Conservation (phyloP, 1,140 invertebrate species). For the Drosophila suzukii region DNA sequence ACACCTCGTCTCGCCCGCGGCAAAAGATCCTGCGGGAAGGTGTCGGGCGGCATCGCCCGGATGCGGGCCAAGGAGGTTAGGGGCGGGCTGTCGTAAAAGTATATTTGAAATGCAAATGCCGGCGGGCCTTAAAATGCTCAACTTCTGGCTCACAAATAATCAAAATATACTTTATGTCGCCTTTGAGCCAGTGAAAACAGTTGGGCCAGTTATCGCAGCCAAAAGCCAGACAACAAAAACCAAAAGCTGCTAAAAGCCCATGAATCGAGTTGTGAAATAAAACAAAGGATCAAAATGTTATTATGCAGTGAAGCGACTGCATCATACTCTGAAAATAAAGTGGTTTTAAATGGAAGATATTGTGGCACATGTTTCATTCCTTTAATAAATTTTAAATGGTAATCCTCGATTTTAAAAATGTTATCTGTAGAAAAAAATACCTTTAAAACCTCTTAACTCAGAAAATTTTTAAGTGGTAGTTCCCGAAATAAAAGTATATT, state of each 20-base stretch:
- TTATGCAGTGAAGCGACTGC: conserved; percentile 7
- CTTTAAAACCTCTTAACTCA: too few species aligned
- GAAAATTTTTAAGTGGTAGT: too few species aligned
- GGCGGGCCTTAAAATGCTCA: conserved; percentile 59
- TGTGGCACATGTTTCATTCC: too few species aligned
- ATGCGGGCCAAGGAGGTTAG: conserved; percentile 20
- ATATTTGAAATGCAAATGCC: conserved; percentile 80
- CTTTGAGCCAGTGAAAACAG: conserved; percentile 50
- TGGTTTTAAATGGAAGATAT: not conserved
- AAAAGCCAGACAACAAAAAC: conserved; percentile 27
- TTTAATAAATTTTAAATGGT: too few species aligned
- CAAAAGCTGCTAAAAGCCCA: conserved; percentile 39
- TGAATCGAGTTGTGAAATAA: conserved; percentile 50
- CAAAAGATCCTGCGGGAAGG: conserved; percentile 33
- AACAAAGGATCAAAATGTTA: conserved; percentile 24
- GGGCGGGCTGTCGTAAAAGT: conserved; percentile 54
- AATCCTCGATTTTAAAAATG: too few species aligned
- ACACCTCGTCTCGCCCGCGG: conserved; percentile 9
- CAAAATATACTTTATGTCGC: conserved; percentile 78
- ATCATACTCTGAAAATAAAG: conserved; percentile 2
- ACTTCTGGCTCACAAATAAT: conserved; percentile 73
- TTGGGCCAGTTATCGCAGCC: conserved; percentile 40
- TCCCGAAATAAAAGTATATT: too few species aligned
- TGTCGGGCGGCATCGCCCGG: conserved; percentile 18
- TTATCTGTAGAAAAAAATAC: too few species aligned